These are phyloP conservation scores for Cheilosia scutellata DNA, from an alignment of 2,888 invertebrate species.

Conservation along the genomic window DNA sequence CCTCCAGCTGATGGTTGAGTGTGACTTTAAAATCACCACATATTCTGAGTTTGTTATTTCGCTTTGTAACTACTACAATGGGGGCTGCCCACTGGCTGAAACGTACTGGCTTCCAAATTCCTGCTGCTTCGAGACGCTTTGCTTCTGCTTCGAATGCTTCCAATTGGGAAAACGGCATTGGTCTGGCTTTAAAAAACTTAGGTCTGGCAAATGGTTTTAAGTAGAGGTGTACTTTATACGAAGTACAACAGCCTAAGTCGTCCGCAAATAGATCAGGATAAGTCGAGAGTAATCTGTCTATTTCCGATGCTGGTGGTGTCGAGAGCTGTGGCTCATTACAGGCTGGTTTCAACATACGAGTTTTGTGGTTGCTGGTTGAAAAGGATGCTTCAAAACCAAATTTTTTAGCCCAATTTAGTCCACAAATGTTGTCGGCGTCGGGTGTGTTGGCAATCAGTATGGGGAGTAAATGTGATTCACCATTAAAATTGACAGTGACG, in stretches of 20 bases:
- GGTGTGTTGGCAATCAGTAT: neutral
- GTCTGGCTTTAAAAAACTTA: conserved; percentile 41
- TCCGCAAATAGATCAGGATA: too few relatives aligned
- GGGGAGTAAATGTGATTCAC: neutral
- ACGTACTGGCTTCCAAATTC: conserved; percentile 60
- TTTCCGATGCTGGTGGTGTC: too few relatives aligned
- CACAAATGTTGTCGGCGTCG: conserved; percentile 8
- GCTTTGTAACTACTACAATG: conserved; percentile 79
- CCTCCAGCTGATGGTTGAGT: conserved; percentile 75
- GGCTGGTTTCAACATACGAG: too few relatives aligned
- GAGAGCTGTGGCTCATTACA: too few relatives aligned
- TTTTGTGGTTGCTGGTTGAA: too few relatives aligned
- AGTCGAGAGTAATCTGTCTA: too few relatives aligned
- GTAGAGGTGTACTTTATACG: too few relatives aligned
- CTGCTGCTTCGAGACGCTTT: conserved; percentile 52
- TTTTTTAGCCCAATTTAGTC: conserved; percentile 5
- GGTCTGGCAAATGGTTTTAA: too few relatives aligned
- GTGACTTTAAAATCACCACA: conserved; percentile 57
- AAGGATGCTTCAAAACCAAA: neutral
- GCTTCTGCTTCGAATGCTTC: conserved; percentile 69
- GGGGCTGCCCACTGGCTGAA: conserved; percentile 80
- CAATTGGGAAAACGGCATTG: conserved; percentile 73
- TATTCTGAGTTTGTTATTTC: conserved; percentile 76
- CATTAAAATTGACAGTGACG: neutral
- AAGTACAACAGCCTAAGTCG: too few relatives aligned